These are phyloP conservation scores for Lota lota DNA, from an alignment of 2,113 vertebrate genomes.

Conservation along the genomic window DNA sequence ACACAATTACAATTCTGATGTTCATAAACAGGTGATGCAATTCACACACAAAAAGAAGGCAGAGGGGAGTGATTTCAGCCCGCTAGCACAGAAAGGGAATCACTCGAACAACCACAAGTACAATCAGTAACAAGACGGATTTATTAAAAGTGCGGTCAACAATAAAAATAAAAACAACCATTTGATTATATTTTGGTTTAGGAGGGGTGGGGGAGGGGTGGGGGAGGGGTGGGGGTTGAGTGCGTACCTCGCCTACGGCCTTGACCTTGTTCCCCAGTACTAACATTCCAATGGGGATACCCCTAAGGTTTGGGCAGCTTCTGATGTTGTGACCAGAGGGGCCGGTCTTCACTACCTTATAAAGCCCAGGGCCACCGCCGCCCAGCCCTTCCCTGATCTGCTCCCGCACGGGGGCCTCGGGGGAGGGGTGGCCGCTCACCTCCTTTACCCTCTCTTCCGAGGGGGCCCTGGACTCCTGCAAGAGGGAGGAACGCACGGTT, in stretches of 20 bases:
- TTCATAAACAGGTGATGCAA: background rate
- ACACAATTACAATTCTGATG: background rate
- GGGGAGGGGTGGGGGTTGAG: conserved; percentile 56
- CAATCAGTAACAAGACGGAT: background rate
- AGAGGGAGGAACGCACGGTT: conserved; percentile 75
- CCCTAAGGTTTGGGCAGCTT: conserved; percentile 99
- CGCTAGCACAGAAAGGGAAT: background rate
- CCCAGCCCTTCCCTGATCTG: conserved; percentile 86
- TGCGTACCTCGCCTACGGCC: conserved; percentile 99
- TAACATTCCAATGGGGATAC: conserved; percentile 99
- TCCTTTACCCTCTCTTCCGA: conserved; percentile 94
- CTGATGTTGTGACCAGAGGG: conserved; percentile 99
- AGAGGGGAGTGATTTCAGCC: background rate
- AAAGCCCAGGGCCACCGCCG: conserved; percentile 94
- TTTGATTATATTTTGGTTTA: conserved; percentile 9
- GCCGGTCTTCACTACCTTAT: conserved; percentile 99
- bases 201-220: conserved; percentile 4
- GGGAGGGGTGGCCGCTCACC: conserved; percentile 87
- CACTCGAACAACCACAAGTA: background rate
- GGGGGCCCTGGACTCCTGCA: conserved; percentile 91
- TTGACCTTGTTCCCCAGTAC: conserved; percentile 99
- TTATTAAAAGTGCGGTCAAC: background rate
- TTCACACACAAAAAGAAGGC: background rate
- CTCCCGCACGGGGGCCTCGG: conserved; percentile 88
- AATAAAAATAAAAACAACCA: too few species aligned